phyloP scores from a whole-genome alignment of 2,888 invertebrate species.

The Phymatocera aterrima region DNA sequence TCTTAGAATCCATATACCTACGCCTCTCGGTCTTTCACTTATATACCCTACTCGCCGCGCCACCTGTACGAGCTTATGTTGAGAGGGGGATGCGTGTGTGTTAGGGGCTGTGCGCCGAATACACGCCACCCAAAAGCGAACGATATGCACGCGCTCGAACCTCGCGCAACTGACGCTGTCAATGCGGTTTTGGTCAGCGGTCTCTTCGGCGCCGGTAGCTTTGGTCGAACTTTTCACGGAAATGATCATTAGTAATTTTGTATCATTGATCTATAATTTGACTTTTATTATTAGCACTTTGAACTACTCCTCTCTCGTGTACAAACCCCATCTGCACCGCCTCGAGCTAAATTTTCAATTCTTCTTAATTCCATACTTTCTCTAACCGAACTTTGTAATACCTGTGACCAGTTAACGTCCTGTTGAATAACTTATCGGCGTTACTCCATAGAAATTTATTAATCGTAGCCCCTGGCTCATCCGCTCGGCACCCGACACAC shows the following conservation, averaged over 20 bases:
- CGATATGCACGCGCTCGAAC: constrained; percentile 39
- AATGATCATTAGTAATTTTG: constrained; percentile 59
- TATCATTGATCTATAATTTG: constrained; percentile 68
- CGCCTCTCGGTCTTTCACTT: constrained; percentile 4
- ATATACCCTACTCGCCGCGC: background rate
- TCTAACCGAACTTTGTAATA: constrained; percentile 52
- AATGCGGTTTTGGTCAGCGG: constrained; percentile 69
- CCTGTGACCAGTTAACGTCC: constrained; percentile 29
- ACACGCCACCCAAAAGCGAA: background rate
- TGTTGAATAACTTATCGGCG: constrained; percentile 39
- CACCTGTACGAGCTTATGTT: constrained; percentile 38
- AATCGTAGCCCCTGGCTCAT: constrained; percentile 44
- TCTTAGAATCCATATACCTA: constrained; percentile 1
- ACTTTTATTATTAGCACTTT: constrained; percentile 62
- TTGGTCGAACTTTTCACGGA: constrained; percentile 43
- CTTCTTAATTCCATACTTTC: constrained; percentile 58
- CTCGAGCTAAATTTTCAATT: constrained; percentile 54
- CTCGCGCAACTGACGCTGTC: constrained; percentile 66
- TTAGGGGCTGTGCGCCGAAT: constrained; percentile 28
- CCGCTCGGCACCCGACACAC: constrained; percentile 20
- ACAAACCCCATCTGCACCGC: constrained; percentile 64
- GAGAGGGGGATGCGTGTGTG: constrained; percentile 2
- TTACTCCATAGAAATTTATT: constrained; percentile 44
- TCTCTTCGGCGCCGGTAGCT: background rate
- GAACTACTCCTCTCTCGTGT: constrained; percentile 53